A percentile compares a stretch with the other conserved stretches of the same genome.
Evolutionary conservation across 2,113 vertebrate genomes (phyloP).

Genomic region (Megalops atlanticus): DNA sequence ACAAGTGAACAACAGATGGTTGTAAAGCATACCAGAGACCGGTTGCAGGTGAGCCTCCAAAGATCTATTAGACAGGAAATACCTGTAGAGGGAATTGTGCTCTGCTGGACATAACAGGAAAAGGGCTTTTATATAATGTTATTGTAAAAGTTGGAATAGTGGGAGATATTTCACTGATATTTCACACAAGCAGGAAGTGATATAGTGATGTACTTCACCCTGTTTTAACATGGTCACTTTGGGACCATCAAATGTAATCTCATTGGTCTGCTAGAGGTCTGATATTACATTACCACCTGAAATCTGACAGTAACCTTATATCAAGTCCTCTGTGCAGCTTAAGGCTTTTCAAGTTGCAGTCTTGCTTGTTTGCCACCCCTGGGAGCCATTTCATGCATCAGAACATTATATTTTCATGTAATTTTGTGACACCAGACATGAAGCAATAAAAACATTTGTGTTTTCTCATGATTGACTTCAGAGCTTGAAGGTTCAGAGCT

Average conservation of each 20-base stretch:
- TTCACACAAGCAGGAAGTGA: conserved; percentile 35
- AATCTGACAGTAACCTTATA: neutral
- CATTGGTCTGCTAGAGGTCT: neutral
- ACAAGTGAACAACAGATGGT: conserved; percentile 55
- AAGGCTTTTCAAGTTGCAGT: neutral
- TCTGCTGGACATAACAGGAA: conserved; percentile 46
- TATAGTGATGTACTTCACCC: neutral
- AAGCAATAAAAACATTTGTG: too few species aligned
- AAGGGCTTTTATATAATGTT: conserved; percentile 37
- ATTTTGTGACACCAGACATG: neutral
- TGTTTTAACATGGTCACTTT: conserved; percentile 16
- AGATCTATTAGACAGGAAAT: conserved; percentile 41
- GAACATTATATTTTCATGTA: neutral
- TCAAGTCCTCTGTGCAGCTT: neutral
- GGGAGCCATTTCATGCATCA: neutral
- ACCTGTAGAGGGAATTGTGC: conserved; percentile 50
- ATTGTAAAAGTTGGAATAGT: conserved; percentile 45
- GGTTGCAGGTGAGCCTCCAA: conserved; percentile 37
- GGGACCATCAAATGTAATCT: neutral
- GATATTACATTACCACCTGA: neutral
- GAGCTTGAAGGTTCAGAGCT: neutral
- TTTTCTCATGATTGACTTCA: neutral
- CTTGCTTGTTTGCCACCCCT: too few species aligned
- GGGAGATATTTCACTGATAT: too few species aligned
- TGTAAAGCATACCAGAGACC: conserved; percentile 38